Conservation (phyloP, 2,113 vertebrate genomes). For the Haliaeetus leucogaster region DNA sequence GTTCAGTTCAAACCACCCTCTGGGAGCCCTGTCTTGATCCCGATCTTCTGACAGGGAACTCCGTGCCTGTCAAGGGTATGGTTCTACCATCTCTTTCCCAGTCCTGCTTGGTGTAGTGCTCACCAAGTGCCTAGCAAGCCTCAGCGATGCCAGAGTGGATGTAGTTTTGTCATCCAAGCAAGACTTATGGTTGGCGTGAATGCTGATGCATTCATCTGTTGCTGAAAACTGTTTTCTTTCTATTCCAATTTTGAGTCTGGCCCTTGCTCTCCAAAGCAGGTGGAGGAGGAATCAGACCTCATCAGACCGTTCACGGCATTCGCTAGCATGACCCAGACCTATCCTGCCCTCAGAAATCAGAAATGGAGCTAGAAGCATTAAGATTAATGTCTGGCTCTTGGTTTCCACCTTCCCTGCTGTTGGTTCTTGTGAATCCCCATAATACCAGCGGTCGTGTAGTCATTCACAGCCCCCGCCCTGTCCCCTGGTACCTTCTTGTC, state of each 20-base stretch:
- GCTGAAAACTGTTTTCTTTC: background rate
- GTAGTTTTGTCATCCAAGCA: background rate
- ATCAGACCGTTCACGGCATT: background rate
- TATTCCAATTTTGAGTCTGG: background rate
- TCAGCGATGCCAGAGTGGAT: background rate
- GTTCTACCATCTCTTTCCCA: background rate
- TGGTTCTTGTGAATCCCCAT: background rate
- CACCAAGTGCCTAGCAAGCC: background rate
- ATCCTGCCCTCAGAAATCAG: background rate
- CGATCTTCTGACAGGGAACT: fast-evolving
- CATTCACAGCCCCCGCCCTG: background rate
- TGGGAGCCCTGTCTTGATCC: background rate
- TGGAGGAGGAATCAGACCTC: background rate
- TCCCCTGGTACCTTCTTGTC: background rate
- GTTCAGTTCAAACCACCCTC: background rate
- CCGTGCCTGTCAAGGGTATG: background rate
- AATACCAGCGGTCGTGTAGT: background rate
- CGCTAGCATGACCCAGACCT: background rate
- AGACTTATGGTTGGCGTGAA: background rate
- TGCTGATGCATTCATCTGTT: background rate
- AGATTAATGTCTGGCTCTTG: background rate
- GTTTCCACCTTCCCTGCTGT: background rate
- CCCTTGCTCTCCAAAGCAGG: background rate
- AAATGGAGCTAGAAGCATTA: background rate
- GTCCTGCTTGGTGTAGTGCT: background rate